phyloP scores from a whole-genome alignment of 2,113 vertebrate genomes.

The Clupea harengus region DNA sequence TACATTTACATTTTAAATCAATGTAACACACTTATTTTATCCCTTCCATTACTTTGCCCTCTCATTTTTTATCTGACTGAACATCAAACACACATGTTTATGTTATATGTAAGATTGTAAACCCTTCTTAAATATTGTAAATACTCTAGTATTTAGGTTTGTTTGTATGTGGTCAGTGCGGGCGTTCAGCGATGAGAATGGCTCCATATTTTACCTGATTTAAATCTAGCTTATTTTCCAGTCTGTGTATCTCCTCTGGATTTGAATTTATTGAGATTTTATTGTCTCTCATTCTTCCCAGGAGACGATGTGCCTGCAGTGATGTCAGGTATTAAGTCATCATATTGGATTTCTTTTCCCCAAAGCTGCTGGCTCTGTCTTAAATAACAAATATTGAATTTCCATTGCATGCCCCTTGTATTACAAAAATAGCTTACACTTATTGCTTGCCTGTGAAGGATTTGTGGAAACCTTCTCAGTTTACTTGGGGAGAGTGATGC shows the following conservation, averaged over 20 bases:
- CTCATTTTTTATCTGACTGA: neutral
- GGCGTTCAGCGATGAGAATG: neutral
- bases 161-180: neutral
- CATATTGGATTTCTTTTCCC: neutral
- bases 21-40: no score
- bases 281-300: neutral
- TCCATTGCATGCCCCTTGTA: neutral
- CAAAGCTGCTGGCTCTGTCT: neutral
- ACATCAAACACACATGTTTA: no score
- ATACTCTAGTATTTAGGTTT: neutral
- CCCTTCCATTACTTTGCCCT: neutral
- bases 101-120: neutral
- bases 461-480: neutral
- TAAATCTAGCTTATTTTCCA: neutral
- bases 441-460: conserved; percentile 3
- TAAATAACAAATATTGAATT: neutral
- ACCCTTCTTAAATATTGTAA: no score
- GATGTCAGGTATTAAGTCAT: conserved; percentile 10
- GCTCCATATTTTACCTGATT: neutral
- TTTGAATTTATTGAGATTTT: neutral
- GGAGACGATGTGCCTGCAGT: neutral
- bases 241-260: neutral
- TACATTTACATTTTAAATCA: no score
- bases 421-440: neutral
- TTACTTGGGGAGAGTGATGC: neutral